A percentile compares a stretch with the other conserved stretches of the same genome.
These are phyloP conservation scores for Diplazon laetatorius DNA, from an alignment of 2,888 invertebrate genomes.

Conservation along the genomic window DNA sequence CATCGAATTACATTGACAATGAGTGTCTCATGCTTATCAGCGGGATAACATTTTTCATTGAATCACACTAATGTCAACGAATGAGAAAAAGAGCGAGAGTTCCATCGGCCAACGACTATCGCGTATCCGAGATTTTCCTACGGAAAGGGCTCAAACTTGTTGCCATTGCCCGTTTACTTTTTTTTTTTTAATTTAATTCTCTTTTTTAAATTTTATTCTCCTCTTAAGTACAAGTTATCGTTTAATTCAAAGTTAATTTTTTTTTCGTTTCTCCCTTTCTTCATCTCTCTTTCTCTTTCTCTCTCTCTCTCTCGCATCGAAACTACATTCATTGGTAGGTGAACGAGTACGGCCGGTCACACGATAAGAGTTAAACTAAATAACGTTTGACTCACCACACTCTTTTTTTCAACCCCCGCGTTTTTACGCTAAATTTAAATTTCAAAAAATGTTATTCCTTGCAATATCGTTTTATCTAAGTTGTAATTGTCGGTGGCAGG, in stretches of 20 bases:
- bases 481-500: constrained; percentile 51
- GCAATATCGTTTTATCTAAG: constrained; percentile 67
- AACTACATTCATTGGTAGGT: constrained; percentile 78
- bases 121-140: constrained; percentile 43
- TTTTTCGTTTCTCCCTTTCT: constrained; percentile 21
- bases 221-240: constrained; percentile 64
- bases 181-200: constrained; percentile 54
- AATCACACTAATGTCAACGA: constrained; percentile 69
- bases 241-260: constrained; percentile 37
- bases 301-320: constrained; percentile 67
- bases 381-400: constrained; percentile 66
- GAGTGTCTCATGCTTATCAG: constrained; percentile 70
- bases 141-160: constrained; percentile 66
- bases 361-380: constrained; percentile 62
- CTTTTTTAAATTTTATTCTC: constrained; percentile 16
- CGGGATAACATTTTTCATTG: constrained; percentile 71
- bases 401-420: constrained; percentile 32
- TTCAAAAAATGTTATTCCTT: constrained; percentile 37
- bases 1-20: constrained; percentile 1
- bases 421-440: constrained; percentile 51
- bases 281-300: constrained; percentile 49
- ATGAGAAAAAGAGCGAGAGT: constrained; percentile 56
- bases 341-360: constrained; percentile 74
- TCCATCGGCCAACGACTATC: constrained; percentile 46
- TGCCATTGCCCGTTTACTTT: constrained; percentile 68